A percentile compares a stretch with the other conserved stretches of the same genome.
Evolutionary conservation across 2,888 invertebrate genomes (phyloP).

Genomic region (Drosophila nigricruria): DNA sequence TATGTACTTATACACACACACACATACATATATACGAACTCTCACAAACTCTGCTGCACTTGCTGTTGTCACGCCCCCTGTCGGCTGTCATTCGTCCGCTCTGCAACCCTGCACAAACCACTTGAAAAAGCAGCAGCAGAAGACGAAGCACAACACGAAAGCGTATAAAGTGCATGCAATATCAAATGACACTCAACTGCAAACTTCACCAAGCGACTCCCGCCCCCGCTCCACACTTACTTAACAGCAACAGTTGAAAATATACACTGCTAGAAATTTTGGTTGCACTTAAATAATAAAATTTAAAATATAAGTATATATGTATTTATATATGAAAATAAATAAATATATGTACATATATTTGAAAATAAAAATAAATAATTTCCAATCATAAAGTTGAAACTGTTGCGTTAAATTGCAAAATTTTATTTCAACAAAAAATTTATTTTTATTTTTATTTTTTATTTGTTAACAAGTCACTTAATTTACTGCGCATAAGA

Average conservation of each 20-base stretch:
- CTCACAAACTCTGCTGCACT: constrained; percentile 35
- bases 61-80: constrained; percentile 29
- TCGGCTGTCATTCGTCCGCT: not conserved
- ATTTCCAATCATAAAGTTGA: not conserved
- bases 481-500: constrained; percentile 16
- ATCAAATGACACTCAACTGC: constrained; percentile 39
- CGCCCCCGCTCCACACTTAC: not conserved
- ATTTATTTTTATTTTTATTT: constrained; percentile 2
- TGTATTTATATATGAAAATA: not conserved
- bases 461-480: constrained; percentile 2
- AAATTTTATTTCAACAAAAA: constrained; percentile 3
- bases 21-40: not conserved
- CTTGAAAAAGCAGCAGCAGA: constrained; percentile 22
- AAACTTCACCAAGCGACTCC: not conserved
- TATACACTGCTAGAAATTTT: constrained; percentile 1
- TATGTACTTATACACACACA: not conserved
- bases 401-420: not conserved
- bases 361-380: not conserved
- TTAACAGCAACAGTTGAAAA: constrained; percentile 18
- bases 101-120: constrained; percentile 16
- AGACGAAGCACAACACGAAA: constrained; percentile 23
- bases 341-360: not conserved
- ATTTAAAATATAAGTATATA: no score
- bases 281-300: not conserved
- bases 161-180: constrained; percentile 32